Base-by-base conservation (phyloP, 1,140 invertebrate genomes). In the Eulimnadia texana region DNA sequence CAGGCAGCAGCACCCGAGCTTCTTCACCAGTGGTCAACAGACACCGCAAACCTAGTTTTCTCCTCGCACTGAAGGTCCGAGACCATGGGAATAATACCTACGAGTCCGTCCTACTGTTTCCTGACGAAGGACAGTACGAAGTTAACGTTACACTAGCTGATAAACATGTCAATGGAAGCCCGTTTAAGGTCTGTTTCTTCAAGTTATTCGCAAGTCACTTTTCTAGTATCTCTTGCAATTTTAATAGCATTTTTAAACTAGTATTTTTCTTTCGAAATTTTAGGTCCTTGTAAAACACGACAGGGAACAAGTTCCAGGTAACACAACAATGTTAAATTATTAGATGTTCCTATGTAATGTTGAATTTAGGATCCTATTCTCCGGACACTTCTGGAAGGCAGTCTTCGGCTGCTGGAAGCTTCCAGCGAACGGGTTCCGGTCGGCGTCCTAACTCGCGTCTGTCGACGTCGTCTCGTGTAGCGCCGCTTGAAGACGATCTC, bases 401-500 rank as follows among this genome's bases (percentile, higher is more conserved):
- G 33, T 42, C 33, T 6, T 42, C 33, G 6, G 33, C 33, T 9
- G 16, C 6, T 16, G 33, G 33, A 6, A 42, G 16, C 33, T 42
- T 42, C 33, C 33, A 42, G 33, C 33, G 33, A 42, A 16, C 33
- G 16, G 16, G 16, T 16, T 42, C 33, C 33, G 33, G 33, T 42
- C 33, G 33, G 6, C 33, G 33, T 16, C 16, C 33, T 6, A 42
- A 16, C 16, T 42, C 33, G 33, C 6, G 33, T 9, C 33, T 42
- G 33, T 42, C 33, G 33, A 42, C 33, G 16, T 6, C 33, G 33
- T 42, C 33, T 9, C 33, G 33, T 9, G 6, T 16, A 9, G 6
- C 50, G 13, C 68, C 71, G 13, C 70, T 79, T 54, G 78, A 79
- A 65, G 76, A 79, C 67, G 78, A 75, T 59, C 66, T 76, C 25